phyloP scores from a whole-genome alignment of 2,888 invertebrate species.

The Eupithecia tripunctaria region DNA sequence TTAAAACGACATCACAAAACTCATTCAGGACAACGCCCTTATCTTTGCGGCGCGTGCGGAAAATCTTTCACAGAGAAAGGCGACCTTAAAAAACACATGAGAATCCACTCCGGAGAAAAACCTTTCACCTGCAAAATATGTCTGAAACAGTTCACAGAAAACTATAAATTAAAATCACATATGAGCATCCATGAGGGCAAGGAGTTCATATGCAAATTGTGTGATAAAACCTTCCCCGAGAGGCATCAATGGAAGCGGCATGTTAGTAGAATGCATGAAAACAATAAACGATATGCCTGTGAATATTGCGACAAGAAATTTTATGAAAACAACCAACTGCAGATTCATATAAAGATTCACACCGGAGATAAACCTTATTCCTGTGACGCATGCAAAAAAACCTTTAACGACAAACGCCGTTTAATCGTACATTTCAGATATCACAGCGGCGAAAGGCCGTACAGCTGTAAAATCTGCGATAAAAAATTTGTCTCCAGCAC shows the following conservation, averaged over 20 bases:
- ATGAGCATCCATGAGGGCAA: slow-evolving; percentile 24
- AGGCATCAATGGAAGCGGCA: slow-evolving; percentile 22
- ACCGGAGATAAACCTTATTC: slow-evolving; percentile 27
- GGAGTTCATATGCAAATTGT: slow-evolving; percentile 18
- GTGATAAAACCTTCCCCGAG: slow-evolving; percentile 18
- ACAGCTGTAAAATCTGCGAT: slow-evolving; percentile 25
- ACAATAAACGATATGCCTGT: slow-evolving; percentile 20
- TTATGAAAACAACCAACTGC: slow-evolving; percentile 20
- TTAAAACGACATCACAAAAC: slow-evolving; percentile 14
- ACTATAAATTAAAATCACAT: slow-evolving; percentile 27
- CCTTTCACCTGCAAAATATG: slow-evolving; percentile 25
- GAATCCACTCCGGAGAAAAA: slow-evolving; percentile 22
- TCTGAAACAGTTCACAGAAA: slow-evolving; percentile 29
- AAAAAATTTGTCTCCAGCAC: slow-evolving; percentile 25
- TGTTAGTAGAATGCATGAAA: slow-evolving; percentile 18
- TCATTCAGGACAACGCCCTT: slow-evolving; percentile 1
- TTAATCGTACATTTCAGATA: slow-evolving; percentile 26
- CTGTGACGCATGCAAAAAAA: slow-evolving; percentile 26
- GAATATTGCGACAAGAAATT: slow-evolving; percentile 29
- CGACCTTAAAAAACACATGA: slow-evolving; percentile 15
- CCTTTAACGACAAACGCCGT: slow-evolving; percentile 28
- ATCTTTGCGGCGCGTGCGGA: slow-evolving; percentile 1
- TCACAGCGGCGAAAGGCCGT: slow-evolving; percentile 27
- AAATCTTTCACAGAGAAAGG: slow-evolving; percentile 19
- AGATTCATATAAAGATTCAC: slow-evolving; percentile 24